A percentile compares a stretch with the other conserved stretches of the same genome.
Conservation (phyloP, 1,140 invertebrate genomes). For the Drosophila elegans region DNA sequence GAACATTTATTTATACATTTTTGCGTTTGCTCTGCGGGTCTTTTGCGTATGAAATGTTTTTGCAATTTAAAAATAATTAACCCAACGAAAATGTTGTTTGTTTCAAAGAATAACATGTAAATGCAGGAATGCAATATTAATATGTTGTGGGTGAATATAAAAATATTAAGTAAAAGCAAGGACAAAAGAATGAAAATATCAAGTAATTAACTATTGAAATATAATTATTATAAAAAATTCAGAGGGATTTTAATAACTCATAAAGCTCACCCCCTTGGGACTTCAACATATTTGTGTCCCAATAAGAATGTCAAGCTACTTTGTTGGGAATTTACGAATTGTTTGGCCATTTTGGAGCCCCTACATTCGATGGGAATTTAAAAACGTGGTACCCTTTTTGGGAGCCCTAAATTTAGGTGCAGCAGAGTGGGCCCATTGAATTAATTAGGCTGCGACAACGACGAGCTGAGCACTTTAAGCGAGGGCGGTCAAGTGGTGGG, state of each 20-base stretch:
- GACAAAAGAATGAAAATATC: background rate
- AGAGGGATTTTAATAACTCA: too few species aligned
- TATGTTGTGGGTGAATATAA: conserved; percentile 14
- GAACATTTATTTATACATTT: conserved; percentile 67
- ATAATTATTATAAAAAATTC: too few species aligned
- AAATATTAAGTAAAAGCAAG: background rate
- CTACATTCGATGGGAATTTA: conserved; percentile 10
- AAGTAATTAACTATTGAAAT: background rate
- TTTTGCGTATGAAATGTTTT: conserved; percentile 48
- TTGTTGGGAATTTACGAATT: background rate
- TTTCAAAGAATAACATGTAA: conserved; percentile 14
- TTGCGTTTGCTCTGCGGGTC: conserved; percentile 38
- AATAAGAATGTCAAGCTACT: background rate
- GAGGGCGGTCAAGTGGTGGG: conserved; percentile 51
- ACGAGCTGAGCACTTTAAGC: conserved; percentile 65
- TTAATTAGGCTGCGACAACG: conserved; percentile 78
- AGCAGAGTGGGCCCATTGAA: conserved; percentile 62
- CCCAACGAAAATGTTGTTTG: conserved; percentile 34
- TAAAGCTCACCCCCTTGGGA: too few species aligned
- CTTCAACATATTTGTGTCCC: background rate
- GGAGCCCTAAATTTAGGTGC: conserved; percentile 11
- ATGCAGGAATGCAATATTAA: conserved; percentile 26
- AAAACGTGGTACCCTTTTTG: conserved; percentile 16
- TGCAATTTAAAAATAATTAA: conserved; percentile 63
- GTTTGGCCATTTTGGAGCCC: background rate